Conservation (phyloP, 2,113 vertebrate genomes). For the Oncorhynchus clarkii region DNA sequence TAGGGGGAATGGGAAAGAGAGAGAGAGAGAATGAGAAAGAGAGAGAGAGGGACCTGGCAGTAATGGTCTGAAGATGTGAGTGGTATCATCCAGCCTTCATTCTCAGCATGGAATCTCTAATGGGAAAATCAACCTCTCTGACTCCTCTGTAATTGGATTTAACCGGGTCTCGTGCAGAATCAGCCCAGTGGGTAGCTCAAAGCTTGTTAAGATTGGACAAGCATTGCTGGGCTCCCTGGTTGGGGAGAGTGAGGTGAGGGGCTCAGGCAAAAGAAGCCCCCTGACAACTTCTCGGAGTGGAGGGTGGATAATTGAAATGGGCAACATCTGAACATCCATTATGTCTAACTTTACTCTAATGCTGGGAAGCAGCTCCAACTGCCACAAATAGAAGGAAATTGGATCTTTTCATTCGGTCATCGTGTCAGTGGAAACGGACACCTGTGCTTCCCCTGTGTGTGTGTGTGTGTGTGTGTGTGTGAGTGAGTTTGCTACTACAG, state of each 20-base stretch:
- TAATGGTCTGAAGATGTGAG: constrained; percentile 66
- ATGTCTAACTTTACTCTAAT: constrained; percentile 24
- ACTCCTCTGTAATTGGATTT: constrained; percentile 85
- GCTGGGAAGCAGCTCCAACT: constrained; percentile 23
- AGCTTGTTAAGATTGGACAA: constrained; percentile 85
- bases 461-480: background rate
- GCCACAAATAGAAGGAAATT: constrained; percentile 42
- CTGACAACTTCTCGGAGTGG: constrained; percentile 68
- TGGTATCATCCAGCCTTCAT: constrained; percentile 77
- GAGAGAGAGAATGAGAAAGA: background rate
- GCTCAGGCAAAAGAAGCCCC: constrained; percentile 58
- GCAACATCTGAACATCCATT: constrained; percentile 35
- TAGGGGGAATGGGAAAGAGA: constrained; percentile 14
- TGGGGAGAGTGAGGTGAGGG: constrained; percentile 51
- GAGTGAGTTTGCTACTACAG: background rate
- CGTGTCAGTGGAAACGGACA: constrained; percentile 56
- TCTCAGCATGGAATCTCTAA: constrained; percentile 81
- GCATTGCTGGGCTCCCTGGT: constrained; percentile 69
- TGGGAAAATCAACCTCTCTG: constrained; percentile 81
- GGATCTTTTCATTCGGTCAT: constrained; percentile 41
- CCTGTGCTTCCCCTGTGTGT: constrained; percentile 36
- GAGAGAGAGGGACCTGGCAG: constrained; percentile 44
- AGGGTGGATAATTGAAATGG: constrained; percentile 61
- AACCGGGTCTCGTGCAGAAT: constrained; percentile 80
- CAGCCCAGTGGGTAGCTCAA: constrained; percentile 80